Evolutionary conservation across 2,113 vertebrate species (phyloP).

Genomic region (Amia ocellicauda): DNA sequence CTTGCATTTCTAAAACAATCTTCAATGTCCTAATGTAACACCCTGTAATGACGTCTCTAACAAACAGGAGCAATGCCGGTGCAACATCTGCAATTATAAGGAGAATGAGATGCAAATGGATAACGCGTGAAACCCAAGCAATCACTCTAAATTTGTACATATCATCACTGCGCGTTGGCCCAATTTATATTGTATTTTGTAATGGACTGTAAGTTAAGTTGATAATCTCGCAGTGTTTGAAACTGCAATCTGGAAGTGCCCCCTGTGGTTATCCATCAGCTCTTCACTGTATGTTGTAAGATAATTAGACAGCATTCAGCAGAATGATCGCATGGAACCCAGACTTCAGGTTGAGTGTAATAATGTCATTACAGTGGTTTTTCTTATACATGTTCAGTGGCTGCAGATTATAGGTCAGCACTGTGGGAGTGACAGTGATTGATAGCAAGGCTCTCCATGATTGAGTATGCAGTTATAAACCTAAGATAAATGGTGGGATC

Average conservation of each 20-base stretch:
- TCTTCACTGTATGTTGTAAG: constrained; percentile 3
- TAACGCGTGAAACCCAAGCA: neutral
- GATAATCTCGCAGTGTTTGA: neutral
- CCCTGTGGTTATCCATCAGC: constrained; percentile 9
- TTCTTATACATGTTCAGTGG: constrained; percentile 34
- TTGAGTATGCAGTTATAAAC: constrained; percentile 60
- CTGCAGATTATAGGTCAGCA: constrained; percentile 43
- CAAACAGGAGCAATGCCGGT: neutral
- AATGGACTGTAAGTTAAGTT: neutral
- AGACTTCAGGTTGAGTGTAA: constrained; percentile 2
- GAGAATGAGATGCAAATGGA: neutral
- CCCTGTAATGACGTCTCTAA: neutral
- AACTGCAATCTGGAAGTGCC: neutral
- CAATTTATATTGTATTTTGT: constrained; percentile 3
- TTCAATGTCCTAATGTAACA: neutral
- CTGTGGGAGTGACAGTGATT: constrained; percentile 55
- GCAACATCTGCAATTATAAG: neutral
- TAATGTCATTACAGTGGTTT: neutral
- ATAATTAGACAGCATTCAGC: constrained; percentile 9
- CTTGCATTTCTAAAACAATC: neutral
- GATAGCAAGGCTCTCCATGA: constrained; percentile 55
- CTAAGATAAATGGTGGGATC: constrained; percentile 48
- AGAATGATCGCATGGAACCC: neutral
- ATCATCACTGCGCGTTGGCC: neutral
- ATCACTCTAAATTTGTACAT: neutral